Conservation (phyloP, 2,888 invertebrate species). For the Eueremaeus valkanovi region DNA sequence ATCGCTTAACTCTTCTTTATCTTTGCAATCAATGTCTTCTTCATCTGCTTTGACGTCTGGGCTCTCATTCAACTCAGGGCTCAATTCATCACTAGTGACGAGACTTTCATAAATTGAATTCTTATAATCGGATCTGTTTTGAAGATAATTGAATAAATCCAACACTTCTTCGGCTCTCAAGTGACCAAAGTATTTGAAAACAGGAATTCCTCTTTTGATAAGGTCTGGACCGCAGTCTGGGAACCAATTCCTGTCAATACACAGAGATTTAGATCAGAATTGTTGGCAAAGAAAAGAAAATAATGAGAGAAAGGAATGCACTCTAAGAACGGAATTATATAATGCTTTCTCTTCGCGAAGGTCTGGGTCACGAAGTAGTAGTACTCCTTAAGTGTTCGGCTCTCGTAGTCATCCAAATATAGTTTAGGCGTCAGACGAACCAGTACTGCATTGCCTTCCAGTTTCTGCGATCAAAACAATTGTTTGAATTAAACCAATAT, state of each 20-base stretch:
- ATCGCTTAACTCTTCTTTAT: not conserved
- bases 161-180: constrained; percentile 63
- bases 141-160: constrained; percentile 62
- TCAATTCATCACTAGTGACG: not conserved
- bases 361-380: constrained; percentile 68
- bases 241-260: constrained; percentile 56
- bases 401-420: constrained; percentile 32
- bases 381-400: constrained; percentile 59
- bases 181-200: constrained; percentile 69
- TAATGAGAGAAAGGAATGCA: too few species aligned
- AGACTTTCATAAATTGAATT: constrained; percentile 53
- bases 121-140: constrained; percentile 64
- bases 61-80: not conserved
- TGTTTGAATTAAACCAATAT: not conserved
- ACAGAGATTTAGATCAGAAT: not conserved
- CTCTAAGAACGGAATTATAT: constrained; percentile 70
- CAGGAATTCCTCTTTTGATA: constrained; percentile 62
- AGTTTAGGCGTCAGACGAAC: constrained; percentile 38
- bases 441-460: constrained; percentile 1
- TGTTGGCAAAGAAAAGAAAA: not conserved
- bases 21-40: not conserved
- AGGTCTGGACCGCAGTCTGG: constrained; percentile 68
- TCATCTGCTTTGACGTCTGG: not conserved
- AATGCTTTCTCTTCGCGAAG: constrained; percentile 59
- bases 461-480: not conserved